phyloP scores from a whole-genome alignment of 2,888 invertebrate genomes.

The Malthinus flaveolus region DNA sequence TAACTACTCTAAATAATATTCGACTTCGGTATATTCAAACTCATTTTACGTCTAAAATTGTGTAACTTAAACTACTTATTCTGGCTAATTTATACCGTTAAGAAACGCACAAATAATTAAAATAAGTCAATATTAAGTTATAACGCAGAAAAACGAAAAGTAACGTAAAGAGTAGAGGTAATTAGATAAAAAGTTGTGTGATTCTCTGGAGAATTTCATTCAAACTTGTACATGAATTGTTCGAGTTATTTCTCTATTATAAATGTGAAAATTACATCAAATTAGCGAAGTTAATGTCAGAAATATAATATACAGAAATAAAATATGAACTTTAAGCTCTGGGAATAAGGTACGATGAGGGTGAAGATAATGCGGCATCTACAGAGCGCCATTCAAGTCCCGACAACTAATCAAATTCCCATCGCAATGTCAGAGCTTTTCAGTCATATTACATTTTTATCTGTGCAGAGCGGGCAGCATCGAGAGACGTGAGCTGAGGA shows the following conservation, averaged over 20 bases:
- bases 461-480: slow-evolving; percentile 44
- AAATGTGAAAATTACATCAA: slow-evolving; percentile 10
- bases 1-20: too few relatives aligned
- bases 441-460: slow-evolving; percentile 52
- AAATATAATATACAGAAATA: slow-evolving; percentile 11
- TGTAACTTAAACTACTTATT: too few relatives aligned
- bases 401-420: slow-evolving; percentile 40
- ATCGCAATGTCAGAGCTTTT: slow-evolving; percentile 47
- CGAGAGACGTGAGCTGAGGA: slow-evolving; percentile 45
- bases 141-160: background rate
- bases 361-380: slow-evolving; percentile 22
- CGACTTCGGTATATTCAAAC: too few relatives aligned
- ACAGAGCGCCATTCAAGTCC: slow-evolving; percentile 22
- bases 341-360: slow-evolving; percentile 13
- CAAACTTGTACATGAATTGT: background rate
- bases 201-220: background rate
- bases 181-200: slow-evolving; percentile 3
- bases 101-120: too few relatives aligned
- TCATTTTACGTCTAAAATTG: too few relatives aligned
- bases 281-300: slow-evolving; percentile 20
- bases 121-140: too few relatives aligned
- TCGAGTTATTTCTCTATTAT: background rate
- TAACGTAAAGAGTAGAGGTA: background rate
- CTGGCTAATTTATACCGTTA: too few relatives aligned
- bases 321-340: slow-evolving; percentile 23